Conservation (phyloP, 1,140 invertebrate genomes). For the Nebria ingens region DNA sequence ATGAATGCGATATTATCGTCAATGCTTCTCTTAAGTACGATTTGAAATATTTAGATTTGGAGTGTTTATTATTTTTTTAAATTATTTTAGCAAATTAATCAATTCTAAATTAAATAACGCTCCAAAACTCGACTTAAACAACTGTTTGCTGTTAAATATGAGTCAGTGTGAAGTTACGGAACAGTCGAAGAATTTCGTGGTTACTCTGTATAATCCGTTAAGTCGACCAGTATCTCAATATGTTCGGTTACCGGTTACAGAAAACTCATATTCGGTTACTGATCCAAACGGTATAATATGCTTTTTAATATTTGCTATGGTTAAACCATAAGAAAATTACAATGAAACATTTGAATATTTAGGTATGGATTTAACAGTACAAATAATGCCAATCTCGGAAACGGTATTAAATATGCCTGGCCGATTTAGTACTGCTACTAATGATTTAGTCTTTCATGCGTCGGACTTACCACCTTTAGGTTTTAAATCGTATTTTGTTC, state of each 20-base stretch:
- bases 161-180: conserved; percentile 56
- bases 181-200: conserved; percentile 45
- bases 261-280: conserved; percentile 47
- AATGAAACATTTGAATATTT: conserved; percentile 13
- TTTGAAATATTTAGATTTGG: conserved; percentile 2
- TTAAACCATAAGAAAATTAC: no score
- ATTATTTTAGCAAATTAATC: conserved; percentile 11
- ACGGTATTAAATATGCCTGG: conserved; percentile 50
- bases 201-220: conserved; percentile 75
- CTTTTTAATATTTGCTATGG: no score
- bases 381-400: conserved; percentile 51
- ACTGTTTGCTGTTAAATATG: conserved; percentile 42
- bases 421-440: conserved; percentile 43
- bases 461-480: conserved; percentile 53
- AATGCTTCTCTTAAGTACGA: conserved; percentile 27
- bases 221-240: conserved; percentile 51
- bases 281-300: conserved; percentile 43
- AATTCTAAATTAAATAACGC: not conserved
- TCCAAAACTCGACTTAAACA: not conserved
- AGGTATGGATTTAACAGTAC: conserved; percentile 43
- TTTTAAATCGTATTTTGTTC: conserved; percentile 49
- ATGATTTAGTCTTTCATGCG: conserved; percentile 57
- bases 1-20: conserved; percentile 39
- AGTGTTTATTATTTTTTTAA: not conserved
- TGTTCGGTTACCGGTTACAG: conserved; percentile 59